phyloP scores from a whole-genome alignment of 2,888 invertebrate genomes.

The Hydroisotoma schaefferi region DNA sequence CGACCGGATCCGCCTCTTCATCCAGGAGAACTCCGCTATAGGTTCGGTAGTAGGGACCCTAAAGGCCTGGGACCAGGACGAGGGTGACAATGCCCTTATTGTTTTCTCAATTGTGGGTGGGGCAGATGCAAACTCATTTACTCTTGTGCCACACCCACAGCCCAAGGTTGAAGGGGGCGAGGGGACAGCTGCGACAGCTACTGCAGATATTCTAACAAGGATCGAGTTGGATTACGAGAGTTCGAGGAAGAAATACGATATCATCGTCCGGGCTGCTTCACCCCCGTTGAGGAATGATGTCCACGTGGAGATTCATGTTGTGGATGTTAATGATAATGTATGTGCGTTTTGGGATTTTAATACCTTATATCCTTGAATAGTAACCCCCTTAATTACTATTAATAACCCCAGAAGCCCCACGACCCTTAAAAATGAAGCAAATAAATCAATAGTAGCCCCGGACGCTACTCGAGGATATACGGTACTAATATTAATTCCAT shows the following conservation, averaged over 20 bases:
- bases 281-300: constrained; percentile 85
- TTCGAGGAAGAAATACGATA: constrained; percentile 68
- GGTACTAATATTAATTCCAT: too few species aligned
- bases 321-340: constrained; percentile 95
- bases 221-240: constrained; percentile 94
- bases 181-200: constrained; percentile 53
- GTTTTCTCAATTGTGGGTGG: constrained; percentile 94
- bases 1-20: constrained; percentile 80
- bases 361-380: too few species aligned
- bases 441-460: too few species aligned
- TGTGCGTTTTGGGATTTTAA: too few species aligned
- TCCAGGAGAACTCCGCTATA: constrained; percentile 93
- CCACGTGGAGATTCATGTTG: constrained; percentile 79
- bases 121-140: constrained; percentile 82
- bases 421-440: too few species aligned
- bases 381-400: too few species aligned
- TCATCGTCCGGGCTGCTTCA: constrained; percentile 85
- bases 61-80: constrained; percentile 85
- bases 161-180: constrained; percentile 59
- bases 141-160: constrained; percentile 68
- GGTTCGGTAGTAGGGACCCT: constrained; percentile 91
- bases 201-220: constrained; percentile 79
- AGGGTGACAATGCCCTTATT: constrained; percentile 80
- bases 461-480: too few species aligned
- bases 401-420: too few species aligned